These are phyloP conservation scores for Neocloeon triangulifer DNA, from an alignment of 1,140 invertebrate species.

Conservation along the genomic window DNA sequence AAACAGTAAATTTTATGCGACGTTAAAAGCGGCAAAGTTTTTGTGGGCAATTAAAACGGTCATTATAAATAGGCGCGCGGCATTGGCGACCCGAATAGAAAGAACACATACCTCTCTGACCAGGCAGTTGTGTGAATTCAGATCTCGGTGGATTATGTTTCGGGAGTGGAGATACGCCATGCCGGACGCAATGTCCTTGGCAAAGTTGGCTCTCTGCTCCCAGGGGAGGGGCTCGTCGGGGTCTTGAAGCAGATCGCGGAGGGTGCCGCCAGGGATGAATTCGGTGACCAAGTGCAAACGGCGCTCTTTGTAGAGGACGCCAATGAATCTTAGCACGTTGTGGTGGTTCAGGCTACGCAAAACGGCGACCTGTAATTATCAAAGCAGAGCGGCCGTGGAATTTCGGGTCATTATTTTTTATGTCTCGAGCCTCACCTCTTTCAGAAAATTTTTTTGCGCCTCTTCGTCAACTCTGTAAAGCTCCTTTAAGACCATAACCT, in stretches of 20 bases:
- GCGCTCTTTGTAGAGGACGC: conserved; percentile 81
- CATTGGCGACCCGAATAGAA: neutral
- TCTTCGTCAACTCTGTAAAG: conserved; percentile 82
- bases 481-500: conserved; percentile 82
- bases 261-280: conserved; percentile 72
- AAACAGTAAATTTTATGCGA: conserved; percentile 1
- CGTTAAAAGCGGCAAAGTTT: no score
- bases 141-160: conserved; percentile 87
- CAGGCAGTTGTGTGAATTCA: conserved; percentile 90
- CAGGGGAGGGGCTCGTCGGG: conserved; percentile 45
- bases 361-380: conserved; percentile 49
- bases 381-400: neutral
- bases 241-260: conserved; percentile 65
- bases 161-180: conserved; percentile 84
- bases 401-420: neutral
- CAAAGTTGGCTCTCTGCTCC: conserved; percentile 60
- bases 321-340: conserved; percentile 78
- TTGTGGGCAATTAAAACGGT: no score
- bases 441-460: conserved; percentile 80
- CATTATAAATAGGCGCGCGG: no score
- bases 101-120: conserved; percentile 42
- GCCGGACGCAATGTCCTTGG: conserved; percentile 75
- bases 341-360: conserved; percentile 66
- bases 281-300: conserved; percentile 79
- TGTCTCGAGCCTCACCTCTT: conserved; percentile 48